Evolutionary conservation across 2,888 invertebrate genomes (phyloP), one percentile per base, ranked within the genome.

Genomic region (Drosophila longiperda): DNA sequence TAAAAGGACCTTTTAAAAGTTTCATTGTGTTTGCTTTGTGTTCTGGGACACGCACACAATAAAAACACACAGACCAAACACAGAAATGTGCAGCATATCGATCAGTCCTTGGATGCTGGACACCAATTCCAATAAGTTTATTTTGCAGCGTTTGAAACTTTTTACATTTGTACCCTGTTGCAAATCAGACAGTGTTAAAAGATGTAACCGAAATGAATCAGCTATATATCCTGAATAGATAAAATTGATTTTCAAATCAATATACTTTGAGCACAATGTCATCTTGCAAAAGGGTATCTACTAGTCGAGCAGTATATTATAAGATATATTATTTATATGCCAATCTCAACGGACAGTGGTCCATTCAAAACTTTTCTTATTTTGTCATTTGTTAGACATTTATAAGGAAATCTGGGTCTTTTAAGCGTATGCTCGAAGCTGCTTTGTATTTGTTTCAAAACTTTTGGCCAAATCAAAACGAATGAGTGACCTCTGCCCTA

Each of bases 371-470:
- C 67, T 85, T 87, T 48, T 54, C 66, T 64, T 48, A 59, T 45
- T 61, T 72, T 84, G 80, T 80, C 87, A 78, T 85, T 85, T 86
- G 80, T 82, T 82, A 65, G 89, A 83, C 87, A 88, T 88, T 88
- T 85, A 87, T 77, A 83, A 78, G 78, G 62, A 86, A 88, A 83
- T 81, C 84, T 76, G 68, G 66, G 66, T 74, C 71, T 78, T 73
- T 70, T 78, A 78, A 70, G 83, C 82, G 68, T 80, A 74, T 68
- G 60, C 65, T 66, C 66, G 15, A 68, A 66, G 66, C 62, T 65
- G 65, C 60, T 50, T 59, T 60, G 42, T 59, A 32, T 62, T 74
- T 82, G 71, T 68, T 77, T 64, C 50, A 49, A 42, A 80, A 83
- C 78, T 84, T 81, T 81, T 74, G 53, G 74, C 53, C 67, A 87